Base-by-base conservation (phyloP, 35 echinoderm and acorn worm genomes). In the Lytechinus pictus region DNA sequence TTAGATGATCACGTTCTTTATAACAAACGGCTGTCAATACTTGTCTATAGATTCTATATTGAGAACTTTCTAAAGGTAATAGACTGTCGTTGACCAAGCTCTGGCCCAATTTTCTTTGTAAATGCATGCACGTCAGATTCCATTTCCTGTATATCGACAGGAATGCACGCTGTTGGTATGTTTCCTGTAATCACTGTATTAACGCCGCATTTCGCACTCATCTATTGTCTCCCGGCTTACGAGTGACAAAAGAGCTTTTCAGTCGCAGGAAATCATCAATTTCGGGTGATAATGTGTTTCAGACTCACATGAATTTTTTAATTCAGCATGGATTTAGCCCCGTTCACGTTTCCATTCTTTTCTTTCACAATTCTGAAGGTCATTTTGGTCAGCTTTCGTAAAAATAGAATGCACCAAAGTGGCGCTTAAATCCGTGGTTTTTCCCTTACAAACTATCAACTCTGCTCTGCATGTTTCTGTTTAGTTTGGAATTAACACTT, bases 231-330 rank as follows among this genome's bases (percentile, higher is more conserved):
- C 66, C 66, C 19, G 21, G 66, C 66, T 79, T 79, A 79, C 66
- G 66, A n/a, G 66, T 79, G 66, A 79, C 66, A 79, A 79, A 79
- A 24, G 66, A 79, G 14, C 66, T 79, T 79, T 24, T 79, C 6
- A 3, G 16, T 24, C n/a, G 66, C 66, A 79, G 66, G 66, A 79
- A 79, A 79, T n/a, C 66, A 79, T 79, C 66, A 79, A 79, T 79
- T 79, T 79, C 66, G 66, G 16, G 66, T 24, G 66, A 79, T 79
- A n/a, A 79, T 79, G 21, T 79, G 66, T 79, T 79, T 79, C 66
- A 79, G n/a, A n/a, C 66, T 79, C 66, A 79, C 66, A 79, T 79
- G 66, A 79, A 79, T 79, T 79, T 79, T 79, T 79, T 79, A 79
- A 79, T 79, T 79, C 66, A 79, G 19, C 19, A 14, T 7, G 66